Evolutionary conservation across 35 echinoderm and acorn worm genomes (phyloP).

Genomic region (Apostichopus californicus): DNA sequence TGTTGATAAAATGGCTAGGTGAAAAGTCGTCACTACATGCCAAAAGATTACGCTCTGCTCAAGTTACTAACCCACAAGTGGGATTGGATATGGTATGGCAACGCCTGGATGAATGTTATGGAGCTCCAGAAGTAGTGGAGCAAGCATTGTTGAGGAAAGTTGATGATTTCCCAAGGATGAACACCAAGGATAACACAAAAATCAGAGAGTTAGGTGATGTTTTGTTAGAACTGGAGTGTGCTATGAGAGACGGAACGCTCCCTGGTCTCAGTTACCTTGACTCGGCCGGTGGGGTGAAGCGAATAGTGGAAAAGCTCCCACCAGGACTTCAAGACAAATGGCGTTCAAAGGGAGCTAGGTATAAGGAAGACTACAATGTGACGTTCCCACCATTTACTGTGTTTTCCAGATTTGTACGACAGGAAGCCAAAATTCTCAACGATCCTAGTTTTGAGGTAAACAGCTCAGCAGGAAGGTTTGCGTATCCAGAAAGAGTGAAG

Average conservation of each 20-base stretch:
- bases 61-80: neutral
- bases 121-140: conserved; percentile 57
- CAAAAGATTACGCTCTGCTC: neutral
- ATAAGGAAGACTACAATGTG: conserved; percentile 43
- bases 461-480: neutral
- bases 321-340: conserved; percentile 63
- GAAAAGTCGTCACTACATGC: neutral
- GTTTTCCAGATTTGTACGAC: conserved; percentile 3
- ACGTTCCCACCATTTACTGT: conserved; percentile 60
- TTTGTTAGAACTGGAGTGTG: conserved; percentile 43
- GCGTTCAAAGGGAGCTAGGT: conserved; percentile 37
- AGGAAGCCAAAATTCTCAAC: conserved; percentile 53
- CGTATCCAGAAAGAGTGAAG: neutral
- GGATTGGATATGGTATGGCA: neutral
- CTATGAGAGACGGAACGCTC: conserved; percentile 25
- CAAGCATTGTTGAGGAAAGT: conserved; percentile 42
- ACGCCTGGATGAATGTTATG: neutral
- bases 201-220: conserved; percentile 54
- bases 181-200: conserved; percentile 31
- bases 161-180: conserved; percentile 42
- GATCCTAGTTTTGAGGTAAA: conserved; percentile 44
- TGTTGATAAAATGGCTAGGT: conserved; percentile 62
- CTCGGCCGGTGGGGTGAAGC: conserved; percentile 48
- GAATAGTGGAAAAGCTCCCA: conserved; percentile 60
- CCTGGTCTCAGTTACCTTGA: conserved; percentile 54